Evolutionary conservation across 2,888 invertebrate genomes (phyloP), one percentile per base, ranked within the genome.

Genomic region (Theretra japonica): DNA sequence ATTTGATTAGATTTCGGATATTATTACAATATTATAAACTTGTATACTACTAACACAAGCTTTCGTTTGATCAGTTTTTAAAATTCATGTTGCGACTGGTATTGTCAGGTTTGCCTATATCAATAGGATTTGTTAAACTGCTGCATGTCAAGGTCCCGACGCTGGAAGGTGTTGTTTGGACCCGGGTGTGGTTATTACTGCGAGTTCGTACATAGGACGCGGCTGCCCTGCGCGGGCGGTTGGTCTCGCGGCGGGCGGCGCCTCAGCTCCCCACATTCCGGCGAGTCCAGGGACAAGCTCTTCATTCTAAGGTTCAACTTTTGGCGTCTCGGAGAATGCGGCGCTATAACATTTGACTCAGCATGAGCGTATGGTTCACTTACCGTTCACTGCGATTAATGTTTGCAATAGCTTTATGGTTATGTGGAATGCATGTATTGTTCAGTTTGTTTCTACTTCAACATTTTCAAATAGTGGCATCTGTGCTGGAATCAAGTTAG

Each of bases 291-390:
- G 76, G 99, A 99, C 84, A 99, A 96, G 90, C 98, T 98, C 96
- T 99, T 99, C 99, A 99, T 99, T 90, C 99, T 96, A 92, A 99
- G 96, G 95, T 99, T 98, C 94, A 99, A 96, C 95, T 98, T 98
- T 95, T 98, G 98, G 76, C 98, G 97, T 89, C 98, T 96, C 86
- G 99, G 99, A 92, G 98, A 99, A 94, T 99, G 98, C 83, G 98
- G 98, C 90, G 98, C 98, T 98, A 96, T 92, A 94, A 94, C 89
- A 94, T 88, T 90, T 82, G 81, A 90, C 83, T 84, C 84, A 88
- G 83, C 84, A 90, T 92, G 86, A 93, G 88, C 87, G 86, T 83
- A 78, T 76, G 71, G 68, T 78, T 85, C 82, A 87, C 88, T 71
- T 71, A 71, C 70, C 70, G 62, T 15, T 23, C 19, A 23, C 83